Evolutionary conservation across 2,113 vertebrate species (phyloP).

Genomic region (Polypterus bichir): DNA sequence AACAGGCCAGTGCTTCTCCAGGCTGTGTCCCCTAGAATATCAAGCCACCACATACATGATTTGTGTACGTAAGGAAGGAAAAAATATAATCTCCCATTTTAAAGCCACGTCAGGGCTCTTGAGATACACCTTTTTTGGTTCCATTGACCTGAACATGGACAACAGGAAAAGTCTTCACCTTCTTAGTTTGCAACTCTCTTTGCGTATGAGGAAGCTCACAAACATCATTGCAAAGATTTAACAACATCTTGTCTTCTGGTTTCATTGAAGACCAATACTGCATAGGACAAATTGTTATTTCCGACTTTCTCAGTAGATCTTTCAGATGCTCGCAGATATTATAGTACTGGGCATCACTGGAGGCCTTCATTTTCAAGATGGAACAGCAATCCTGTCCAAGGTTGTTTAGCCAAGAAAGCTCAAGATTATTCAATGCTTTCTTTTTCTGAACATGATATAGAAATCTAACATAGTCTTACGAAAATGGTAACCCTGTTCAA

Average conservation of each 20-base stretch:
- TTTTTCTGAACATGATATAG: constrained; percentile 27
- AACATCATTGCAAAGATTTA: constrained; percentile 34
- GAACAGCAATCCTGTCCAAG: constrained; percentile 28
- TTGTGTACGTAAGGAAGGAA: no score
- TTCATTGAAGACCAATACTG: no score
- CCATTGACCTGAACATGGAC: constrained; percentile 42
- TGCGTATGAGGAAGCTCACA: background rate
- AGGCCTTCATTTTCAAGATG: constrained; percentile 39
- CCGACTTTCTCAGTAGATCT: constrained; percentile 31
- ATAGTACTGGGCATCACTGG: constrained; percentile 23
- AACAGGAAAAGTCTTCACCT: constrained; percentile 7
- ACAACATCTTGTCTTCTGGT: constrained; percentile 38
- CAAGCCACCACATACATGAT: no score
- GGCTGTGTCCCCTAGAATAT: constrained; percentile 25
- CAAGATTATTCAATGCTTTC: background rate
- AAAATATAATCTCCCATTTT: no score
- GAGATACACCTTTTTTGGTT: constrained; percentile 49
- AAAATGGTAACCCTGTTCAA: constrained; percentile 39
- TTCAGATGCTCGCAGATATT: constrained; percentile 32
- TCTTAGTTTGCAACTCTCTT: constrained; percentile 8
- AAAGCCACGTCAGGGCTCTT: no score
- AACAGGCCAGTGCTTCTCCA: constrained; percentile 52
- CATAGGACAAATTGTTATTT: no score
- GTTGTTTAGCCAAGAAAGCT: constrained; percentile 14
- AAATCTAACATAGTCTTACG: constrained; percentile 39